Conservation (phyloP, 1,140 invertebrate genomes). For the Paraescarpia echinospica region DNA sequence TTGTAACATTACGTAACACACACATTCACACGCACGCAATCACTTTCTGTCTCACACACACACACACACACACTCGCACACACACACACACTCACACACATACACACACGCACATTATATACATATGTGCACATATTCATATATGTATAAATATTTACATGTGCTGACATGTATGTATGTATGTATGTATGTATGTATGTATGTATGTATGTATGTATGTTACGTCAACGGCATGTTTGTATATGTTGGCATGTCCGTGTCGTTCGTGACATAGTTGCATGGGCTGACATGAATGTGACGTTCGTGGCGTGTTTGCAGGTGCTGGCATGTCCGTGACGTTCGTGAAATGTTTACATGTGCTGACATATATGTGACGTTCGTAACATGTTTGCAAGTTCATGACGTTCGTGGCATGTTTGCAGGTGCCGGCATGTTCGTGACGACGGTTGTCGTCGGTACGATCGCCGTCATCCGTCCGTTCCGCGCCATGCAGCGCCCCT, state of each 20-base stretch:
- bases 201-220: too few species aligned
- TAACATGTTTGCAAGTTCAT: conserved; percentile 60
- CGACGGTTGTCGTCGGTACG: conserved; percentile 67
- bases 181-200: too few species aligned
- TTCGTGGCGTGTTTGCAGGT: background rate
- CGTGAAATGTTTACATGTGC: conserved; percentile 39
- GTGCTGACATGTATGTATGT: too few species aligned
- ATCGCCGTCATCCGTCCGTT: conserved; percentile 67
- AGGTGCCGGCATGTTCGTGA: conserved; percentile 73
- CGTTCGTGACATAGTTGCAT: conserved; percentile 49
- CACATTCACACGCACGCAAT: too few species aligned
- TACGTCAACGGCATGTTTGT: conserved; percentile 32
- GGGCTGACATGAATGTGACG: background rate
- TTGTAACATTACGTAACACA: too few species aligned
- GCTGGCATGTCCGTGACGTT: conserved; percentile 71
- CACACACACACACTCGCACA: too few species aligned
- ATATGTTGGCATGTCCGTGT: conserved; percentile 72
- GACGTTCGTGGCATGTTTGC: conserved; percentile 52
- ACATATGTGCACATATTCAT: background rate
- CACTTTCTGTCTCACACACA: too few species aligned
- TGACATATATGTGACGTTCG: background rate
- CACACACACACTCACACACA: too few species aligned
- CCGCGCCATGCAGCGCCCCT: conserved; percentile 63
- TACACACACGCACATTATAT: too few species aligned
- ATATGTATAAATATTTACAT: too few species aligned